Base-by-base conservation (phyloP, 2,888 invertebrate genomes). In the Seira musarum region DNA sequence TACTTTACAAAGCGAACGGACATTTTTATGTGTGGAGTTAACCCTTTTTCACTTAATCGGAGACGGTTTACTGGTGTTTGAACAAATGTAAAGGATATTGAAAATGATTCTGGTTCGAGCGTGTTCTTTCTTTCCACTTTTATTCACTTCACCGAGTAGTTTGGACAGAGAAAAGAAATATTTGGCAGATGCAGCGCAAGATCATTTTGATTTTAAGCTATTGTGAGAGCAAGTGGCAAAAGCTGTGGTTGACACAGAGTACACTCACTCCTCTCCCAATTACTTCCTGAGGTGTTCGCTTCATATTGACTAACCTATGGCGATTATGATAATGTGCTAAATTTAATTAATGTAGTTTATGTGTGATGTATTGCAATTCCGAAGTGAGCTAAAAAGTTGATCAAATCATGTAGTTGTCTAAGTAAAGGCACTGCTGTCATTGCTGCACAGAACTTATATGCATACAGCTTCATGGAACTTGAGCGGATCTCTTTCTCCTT, bases 191-290 rank as follows among this genome's bases (percentile, higher is more conserved):
- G 17, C 15, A 53, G 2, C 53, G 53, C 53, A 53, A 53, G 15
- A n/a, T 53, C 53, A 13, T 53, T 53, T 53, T 53, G 53, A 53
- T 53, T 53, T 17, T 3, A 53, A 53, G 53, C 53, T 53, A 53
- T 69, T 74, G 63, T 64, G 49, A 53, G 73, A 68, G 75, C 75
- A 68, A 75, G 68, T 75, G 75, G 67, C 75, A 63, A 35, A 53
- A 53, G 53, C 13, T 17, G 53, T 53, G 17, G 53, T 13, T 53
- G 53, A 53, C 53, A 53, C 17, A 8, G n/a, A n/a, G n/a, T n/a
- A 40, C 40, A 53, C 30, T 5, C 30, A 30, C 2, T 30, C 53
- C 2, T 53, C 13, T 40, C 6, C n/a, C 13, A 15, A 53, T 53
- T 8, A 13, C 53, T 53, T 53, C 13, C 30, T n/a, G 40, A 53